Evolutionary conservation across 2,113 vertebrate species (phyloP), one percentile per base, ranked within the genome.

Genomic region (Mesembrinibis cayennensis): DNA sequence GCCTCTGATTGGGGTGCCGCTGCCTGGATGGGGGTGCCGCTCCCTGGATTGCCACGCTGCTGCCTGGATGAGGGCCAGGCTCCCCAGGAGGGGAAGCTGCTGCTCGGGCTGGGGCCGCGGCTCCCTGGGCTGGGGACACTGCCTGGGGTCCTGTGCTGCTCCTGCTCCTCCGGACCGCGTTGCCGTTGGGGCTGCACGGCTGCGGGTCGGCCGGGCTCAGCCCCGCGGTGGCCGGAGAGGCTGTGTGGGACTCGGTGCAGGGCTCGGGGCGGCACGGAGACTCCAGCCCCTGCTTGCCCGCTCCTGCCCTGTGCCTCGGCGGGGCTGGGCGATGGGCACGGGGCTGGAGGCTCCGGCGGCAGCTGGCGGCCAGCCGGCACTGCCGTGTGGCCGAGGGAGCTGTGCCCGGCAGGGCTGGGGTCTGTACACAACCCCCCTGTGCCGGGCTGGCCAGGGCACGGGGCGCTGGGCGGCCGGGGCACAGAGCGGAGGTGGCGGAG

Each of bases 401-500:
- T 2, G 7, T 7, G 50, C 12, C 26, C 2, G 6, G 42, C 0
- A 6, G 22, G 50, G 38, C 21, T 34, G 52, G 21, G 32, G n/a
- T 12, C 50, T 25, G 23, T 1, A 14, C 0, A 56, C 5, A 26
- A 15, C 5, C 73, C 40, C 40, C 6, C 25, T 1, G 77, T 10
- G 62, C 62, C 17, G 2, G 25, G 11, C 44, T 23, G 11, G 76
- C 66, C 62, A 16, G 45, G 70, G 16, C 36, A 8, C 0, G 5
- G 47, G 14, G 34, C 25, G 5, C 19, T 8, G 34, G 79, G 27
- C 5, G 13, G 42, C 16, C 8, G 13, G 42, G 67, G 25, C 69
- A 18, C 0, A 2, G 30, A 18, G 58, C 1, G 1, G 71, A 16
- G 3, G 2, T 5, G 63, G 40, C 74, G 27, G 61, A 0, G 36